A percentile compares a stretch with the other conserved stretches of the same genome.
Conservation (phyloP, 35 echinoderm and acorn worm genomes). For the Apostichopus parvimensis region DNA sequence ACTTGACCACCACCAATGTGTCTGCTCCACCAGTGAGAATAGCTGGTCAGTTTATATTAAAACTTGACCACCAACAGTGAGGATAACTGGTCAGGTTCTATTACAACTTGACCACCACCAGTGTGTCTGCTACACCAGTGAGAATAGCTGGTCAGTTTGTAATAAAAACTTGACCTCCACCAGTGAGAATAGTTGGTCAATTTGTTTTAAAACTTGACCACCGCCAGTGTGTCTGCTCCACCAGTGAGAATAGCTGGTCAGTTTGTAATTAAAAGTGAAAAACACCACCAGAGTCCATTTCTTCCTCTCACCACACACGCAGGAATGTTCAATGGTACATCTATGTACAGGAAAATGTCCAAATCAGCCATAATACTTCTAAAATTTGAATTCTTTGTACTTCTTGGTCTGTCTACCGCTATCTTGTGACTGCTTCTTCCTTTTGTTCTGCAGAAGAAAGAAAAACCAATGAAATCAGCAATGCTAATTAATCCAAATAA, state of each 20-base stretch:
- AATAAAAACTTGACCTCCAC: too few species aligned
- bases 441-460: slow-evolving; percentile 84
- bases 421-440: slow-evolving; percentile 95
- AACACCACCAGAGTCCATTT: background rate
- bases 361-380: background rate
- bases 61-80: background rate
- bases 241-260: too few species aligned
- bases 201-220: background rate
- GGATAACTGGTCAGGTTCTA: too few species aligned
- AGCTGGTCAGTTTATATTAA: too few species aligned
- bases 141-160: too few species aligned
- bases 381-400: slow-evolving; percentile 99
- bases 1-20: too few species aligned
- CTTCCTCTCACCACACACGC: background rate
- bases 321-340: background rate
- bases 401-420: slow-evolving; percentile 87
- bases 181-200: too few species aligned
- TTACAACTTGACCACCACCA: too few species aligned
- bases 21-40: too few species aligned
- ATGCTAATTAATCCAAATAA: too few species aligned
- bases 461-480: too few species aligned
- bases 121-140: too few species aligned
- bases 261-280: background rate
- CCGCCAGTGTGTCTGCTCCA: background rate
- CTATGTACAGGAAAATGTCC: background rate